Evolutionary conservation across 2,797 vertebrate species (phyloP), one percentile per base, ranked within the genome.

Genomic region (Esox lucius): DNA sequence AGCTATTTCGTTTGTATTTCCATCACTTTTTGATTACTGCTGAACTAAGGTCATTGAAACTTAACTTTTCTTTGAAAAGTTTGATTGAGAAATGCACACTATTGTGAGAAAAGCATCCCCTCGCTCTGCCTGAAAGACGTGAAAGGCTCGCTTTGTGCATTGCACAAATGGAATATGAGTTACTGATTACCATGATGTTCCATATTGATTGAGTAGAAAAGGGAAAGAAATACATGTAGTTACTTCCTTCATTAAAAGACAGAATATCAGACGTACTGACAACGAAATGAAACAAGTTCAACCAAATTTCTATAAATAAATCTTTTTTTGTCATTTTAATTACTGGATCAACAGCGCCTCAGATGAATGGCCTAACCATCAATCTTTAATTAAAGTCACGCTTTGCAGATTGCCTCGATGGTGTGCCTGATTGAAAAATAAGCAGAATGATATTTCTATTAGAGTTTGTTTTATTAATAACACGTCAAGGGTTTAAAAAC

Each of bases 381-480:
- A 92, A 93, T 94, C 94, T 94, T 93, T 94, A 93, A 94, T 94
- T 94, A 94, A 94, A 93, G 93, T 94, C 92, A 93, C 86, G 91
- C 90, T 92, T 92, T 92, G 88, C 84, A 85, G 92, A 93, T 93
- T 91, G 92, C 91, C 82, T 83, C 74, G 84, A 92, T 92, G 86
- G 87, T 86, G 84, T 86, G 91, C 87, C 92, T 94, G 92, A 94
- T 93, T 93, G 92, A 94, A 94, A 94, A 94, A 94, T 94, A 93
- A 94, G 91, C 89, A 80, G 91, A 94, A 94, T 94, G 90, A 93
- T 94, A 93, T 94, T 94, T 94, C 91, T 94, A 93, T 94, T 94
- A 93, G 90, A 91, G 92, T 92, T 92, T 93, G 90, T 93, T 93
- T 94, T 94, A 94, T 94, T 94, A 94, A 93, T 94, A 92, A 93